Evolutionary conservation across 2,888 invertebrate genomes (phyloP), one percentile per base, ranked within the genome.

Genomic region (Cheilosia variabilis): DNA sequence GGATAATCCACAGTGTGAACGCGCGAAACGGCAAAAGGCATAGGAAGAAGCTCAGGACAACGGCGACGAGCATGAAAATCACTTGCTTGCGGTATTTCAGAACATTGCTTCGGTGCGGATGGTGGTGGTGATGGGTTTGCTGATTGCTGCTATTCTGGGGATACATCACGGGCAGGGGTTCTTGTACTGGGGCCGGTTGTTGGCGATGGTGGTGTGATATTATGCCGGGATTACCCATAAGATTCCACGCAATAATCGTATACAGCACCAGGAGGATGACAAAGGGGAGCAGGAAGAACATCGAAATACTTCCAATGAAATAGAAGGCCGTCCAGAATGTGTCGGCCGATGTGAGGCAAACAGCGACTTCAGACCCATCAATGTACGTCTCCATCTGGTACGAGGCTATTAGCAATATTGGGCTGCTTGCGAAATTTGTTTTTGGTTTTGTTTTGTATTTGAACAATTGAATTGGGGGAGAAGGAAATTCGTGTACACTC

Each of bases 1-100:
- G 94, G 72, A 98, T 96, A 79, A 97, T 95, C 96, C 97, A 98
- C 57, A 98, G 93, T 0, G 96, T 97, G 55, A 98, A 94, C 2
- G 97, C 96, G 87, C 97, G 95, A 91, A 98, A 97, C 0, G 98
- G 98, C 80, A 98, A 92, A 53, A 98, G 93, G 90, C 98, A 98
- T 68, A 98, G 93, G 92, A 98, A 98, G 93, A 98, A 98, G 63
- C 97, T 96, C 34, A 97, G 91, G 0, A 98, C 97, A 0, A 98
- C 98, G 0, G 97, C 96, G 7, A 96, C 97, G 41, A 98, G 93
- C 98, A 98, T 98, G 68, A 97, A 93, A 50, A 98, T 97, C 31
- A 97, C 95, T 93, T 96, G 96, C 89, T 96, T 96, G 69, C 96
- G 94, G 90, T 96, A 96, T 88, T 96, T 94, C 4, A 96, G 91